Percentiles rank a stretch among this genome's conserved stretches.
Evolutionary conservation across 2,797 vertebrate genomes (phyloP).

Genomic region (Scyliorhinus canicula): DNA sequence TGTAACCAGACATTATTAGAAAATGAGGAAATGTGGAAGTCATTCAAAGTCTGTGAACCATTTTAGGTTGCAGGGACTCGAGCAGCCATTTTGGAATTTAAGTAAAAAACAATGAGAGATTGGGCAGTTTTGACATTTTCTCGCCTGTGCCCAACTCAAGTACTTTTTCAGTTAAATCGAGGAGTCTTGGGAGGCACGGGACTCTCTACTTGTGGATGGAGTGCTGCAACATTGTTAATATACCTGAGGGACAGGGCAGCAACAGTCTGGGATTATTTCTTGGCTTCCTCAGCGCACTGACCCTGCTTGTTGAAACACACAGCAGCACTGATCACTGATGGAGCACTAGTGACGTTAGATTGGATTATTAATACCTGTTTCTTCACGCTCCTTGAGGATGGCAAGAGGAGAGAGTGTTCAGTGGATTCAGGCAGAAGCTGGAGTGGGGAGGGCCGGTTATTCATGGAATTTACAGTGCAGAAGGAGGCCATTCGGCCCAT

Average conservation of each 20-base stretch:
- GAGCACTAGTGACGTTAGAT: not conserved
- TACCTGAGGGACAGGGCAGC: not conserved
- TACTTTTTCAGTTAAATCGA: not conserved
- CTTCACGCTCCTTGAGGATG: not conserved
- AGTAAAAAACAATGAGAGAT: not conserved
- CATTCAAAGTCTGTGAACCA: not conserved
- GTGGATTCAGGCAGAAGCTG: not conserved
- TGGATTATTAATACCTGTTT: not conserved
- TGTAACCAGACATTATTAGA: not conserved
- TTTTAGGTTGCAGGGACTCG: not conserved
- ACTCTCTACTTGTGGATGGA: not conserved
- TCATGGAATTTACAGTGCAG: no score
- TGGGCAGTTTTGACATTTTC: not conserved
- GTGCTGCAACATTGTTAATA: not conserved
- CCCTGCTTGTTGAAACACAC: not conserved
- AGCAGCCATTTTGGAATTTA: not conserved
- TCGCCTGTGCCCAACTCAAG: not conserved
- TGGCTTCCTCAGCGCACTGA: not conserved
- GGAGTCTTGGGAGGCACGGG: not conserved
- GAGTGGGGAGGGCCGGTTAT: not conserved
- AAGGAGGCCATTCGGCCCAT: no score
- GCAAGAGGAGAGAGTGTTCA: not conserved
- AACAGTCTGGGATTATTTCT: not conserved
- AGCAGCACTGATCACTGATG: not conserved
- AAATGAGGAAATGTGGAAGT: not conserved